Evolutionary conservation across 2,113 vertebrate species (phyloP), one percentile per base, ranked within the genome.

Genomic region (Hippocampus comes): DNA sequence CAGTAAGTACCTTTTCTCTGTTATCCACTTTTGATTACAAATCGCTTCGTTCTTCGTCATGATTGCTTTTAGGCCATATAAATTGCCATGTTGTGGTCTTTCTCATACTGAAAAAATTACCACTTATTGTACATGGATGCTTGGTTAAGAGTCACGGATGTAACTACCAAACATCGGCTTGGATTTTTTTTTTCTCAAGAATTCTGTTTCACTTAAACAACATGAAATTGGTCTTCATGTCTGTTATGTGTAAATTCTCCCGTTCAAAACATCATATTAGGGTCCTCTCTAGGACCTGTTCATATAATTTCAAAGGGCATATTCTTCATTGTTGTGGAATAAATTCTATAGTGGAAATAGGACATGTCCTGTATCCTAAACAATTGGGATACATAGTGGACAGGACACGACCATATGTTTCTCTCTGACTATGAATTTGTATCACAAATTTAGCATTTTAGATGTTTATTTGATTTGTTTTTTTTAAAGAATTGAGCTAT

Each of bases 1-100:
- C 91, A 99, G 97, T 99, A 91, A 86, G 97, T 96, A 85, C 72
- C 79, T 46, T 2, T 4, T 21, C 23, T 27, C 6, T 65, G 12
- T 43, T 23, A n/a, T 46, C 5, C 41, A 23, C 41, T 25, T 7
- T 18, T 20, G 2, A 51, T 64, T 41, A 12, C 18, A 20, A 38
- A 38, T 41, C 21, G 27, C 27, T 9, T 34, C 57, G 5, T 14
- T 59, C 1, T 59, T 23, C 4, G 56, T 57, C n/a, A 14, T 27
- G 14, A 59, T 27, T 59, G 5, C 5, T 34, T 34, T 34, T 17
- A 6, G 7, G 9, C 18, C 8, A 55, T 20, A 27, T 59, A 59
- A 25, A 5, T 59, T 25, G 12, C n/a, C n/a, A 14, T 12, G 14
- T 59, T 14, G 56, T 27, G n/a, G n/a, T 34, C 56, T 25, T 57